Base-by-base conservation (phyloP, 2,113 vertebrate species). In the Callorhinus ursinus region DNA sequence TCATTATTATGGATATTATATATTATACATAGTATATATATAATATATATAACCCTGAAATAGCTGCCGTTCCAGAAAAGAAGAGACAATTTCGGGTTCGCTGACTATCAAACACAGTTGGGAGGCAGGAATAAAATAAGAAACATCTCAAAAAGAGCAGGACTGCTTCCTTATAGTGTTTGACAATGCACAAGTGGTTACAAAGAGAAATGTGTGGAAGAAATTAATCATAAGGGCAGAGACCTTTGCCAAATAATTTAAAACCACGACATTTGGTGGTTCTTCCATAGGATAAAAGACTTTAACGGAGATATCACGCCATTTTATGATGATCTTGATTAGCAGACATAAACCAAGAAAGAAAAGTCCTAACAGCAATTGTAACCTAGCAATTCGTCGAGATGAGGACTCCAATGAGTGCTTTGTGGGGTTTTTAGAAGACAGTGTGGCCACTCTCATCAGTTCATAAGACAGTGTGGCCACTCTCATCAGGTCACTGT, bases 321-420 rank as follows among this genome's bases (percentile, higher is more conserved):
- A 72, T 86, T 96, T 79, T 92, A 55, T 81, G 55, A 86, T 89
- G 59, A 57, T 77, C n/a, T 74, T 46, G n/a, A 55, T 53, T 63
- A 76, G 14, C 5, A 67, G 49, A 81, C 39, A 42, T 49, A 72
- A 93, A 61, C 61, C 42, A 49, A 86, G 59, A 71, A 22, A 51
- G 22, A n/a, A 42, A 59, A 80, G 22, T 72, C 39, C 16, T 13
- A 74, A 22, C 3, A 14, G 67, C 19, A 13, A 7, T 93, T 39
- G n/a, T 4, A 82, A 95, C 7, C 55, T 46, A 33, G 6, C 9
- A 11, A 9, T 53, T 82, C 33, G 57, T 49, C n/a, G n/a, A 76
- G 59, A 4, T 18, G 57, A 86, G 67, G 53, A 65, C 3, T 36
- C 10, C n/a, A 14, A 69, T 6, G 21, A 31, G 71, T 53, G 71